These are phyloP conservation scores for Hydractinia echinata DNA, from an alignment of 30 jellyfish, hydroid and myxozoan genomes.

Conservation along the genomic window DNA sequence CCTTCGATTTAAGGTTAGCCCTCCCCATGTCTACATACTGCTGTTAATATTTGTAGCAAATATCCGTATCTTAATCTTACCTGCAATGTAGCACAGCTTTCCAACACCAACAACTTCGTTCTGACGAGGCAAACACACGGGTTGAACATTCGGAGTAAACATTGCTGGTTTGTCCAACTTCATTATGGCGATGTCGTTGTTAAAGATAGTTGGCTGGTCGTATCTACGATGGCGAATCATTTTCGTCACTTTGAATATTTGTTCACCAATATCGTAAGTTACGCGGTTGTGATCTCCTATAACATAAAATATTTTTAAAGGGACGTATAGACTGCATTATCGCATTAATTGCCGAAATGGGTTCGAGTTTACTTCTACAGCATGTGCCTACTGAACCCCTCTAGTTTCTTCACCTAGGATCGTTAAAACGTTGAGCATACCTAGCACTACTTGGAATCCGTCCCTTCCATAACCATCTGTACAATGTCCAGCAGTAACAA, in stretches of 20 bases:
- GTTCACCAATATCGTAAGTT: not conserved
- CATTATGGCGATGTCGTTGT: constrained; percentile 14
- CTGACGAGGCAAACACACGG: constrained; percentile 1
- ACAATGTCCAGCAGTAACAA: constrained; percentile 11
- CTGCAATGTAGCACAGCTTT: constrained; percentile 3
- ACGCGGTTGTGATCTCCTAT: not conserved
- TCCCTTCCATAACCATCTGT: not conserved
- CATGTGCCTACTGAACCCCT: no score
- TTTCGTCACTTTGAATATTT: not conserved
- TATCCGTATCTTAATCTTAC: not conserved
- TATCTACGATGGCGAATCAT: constrained; percentile 1
- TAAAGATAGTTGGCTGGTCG: not conserved
- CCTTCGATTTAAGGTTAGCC: no score
- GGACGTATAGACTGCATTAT: no score
- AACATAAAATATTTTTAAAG: not conserved
- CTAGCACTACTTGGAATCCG: not conserved
- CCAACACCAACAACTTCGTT: not conserved
- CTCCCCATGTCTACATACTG: no score
- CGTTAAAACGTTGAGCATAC: not conserved
- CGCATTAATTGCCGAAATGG: no score
- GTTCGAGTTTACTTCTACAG: no score
- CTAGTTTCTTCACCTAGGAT: no score
- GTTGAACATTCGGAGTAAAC: constrained; percentile 7
- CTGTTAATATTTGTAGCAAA: no score
- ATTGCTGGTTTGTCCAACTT: constrained; percentile 4